These are phyloP conservation scores for Drosophila azteca DNA, from an alignment of 1,140 invertebrate genomes.

Conservation along the genomic window DNA sequence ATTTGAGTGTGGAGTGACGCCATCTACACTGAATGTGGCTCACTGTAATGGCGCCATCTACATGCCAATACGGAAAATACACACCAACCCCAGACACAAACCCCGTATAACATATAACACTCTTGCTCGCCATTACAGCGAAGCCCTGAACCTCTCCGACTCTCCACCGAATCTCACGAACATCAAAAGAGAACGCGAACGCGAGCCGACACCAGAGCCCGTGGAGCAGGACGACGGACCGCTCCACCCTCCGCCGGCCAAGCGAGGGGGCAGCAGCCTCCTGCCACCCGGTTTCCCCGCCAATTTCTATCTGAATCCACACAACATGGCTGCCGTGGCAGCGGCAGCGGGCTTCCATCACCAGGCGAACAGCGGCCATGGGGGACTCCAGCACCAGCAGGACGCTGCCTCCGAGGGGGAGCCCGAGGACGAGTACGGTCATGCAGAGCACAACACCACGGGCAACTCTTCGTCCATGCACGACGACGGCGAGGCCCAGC, in stretches of 20 bases:
- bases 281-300: conserved; percentile 71
- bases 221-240: conserved; percentile 62
- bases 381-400: conserved; percentile 51
- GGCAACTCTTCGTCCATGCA: conserved; percentile 69
- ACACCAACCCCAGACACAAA: conserved; percentile 29
- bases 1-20: background rate
- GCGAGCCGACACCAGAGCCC: conserved; percentile 83
- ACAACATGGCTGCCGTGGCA: conserved; percentile 82
- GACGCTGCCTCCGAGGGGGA: conserved; percentile 72
- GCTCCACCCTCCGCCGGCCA: conserved; percentile 85
- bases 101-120: background rate
- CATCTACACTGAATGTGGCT: background rate
- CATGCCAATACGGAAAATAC: background rate
- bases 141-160: conserved; percentile 87
- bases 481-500: conserved; percentile 60
- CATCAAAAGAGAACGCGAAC: conserved; percentile 87
- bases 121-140: conserved; percentile 78
- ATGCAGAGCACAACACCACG: conserved; percentile 68
- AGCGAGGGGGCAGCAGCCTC: conserved; percentile 84
- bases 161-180: conserved; percentile 84
- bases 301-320: conserved; percentile 77
- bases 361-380: conserved; percentile 44
- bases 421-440: conserved; percentile 65
- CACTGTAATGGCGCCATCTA: background rate
- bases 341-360: conserved; percentile 74